A percentile compares a stretch with the other conserved stretches of the same genome.
Conservation (phyloP, 1,140 invertebrate species). For the Drosophila kepulauana region DNA sequence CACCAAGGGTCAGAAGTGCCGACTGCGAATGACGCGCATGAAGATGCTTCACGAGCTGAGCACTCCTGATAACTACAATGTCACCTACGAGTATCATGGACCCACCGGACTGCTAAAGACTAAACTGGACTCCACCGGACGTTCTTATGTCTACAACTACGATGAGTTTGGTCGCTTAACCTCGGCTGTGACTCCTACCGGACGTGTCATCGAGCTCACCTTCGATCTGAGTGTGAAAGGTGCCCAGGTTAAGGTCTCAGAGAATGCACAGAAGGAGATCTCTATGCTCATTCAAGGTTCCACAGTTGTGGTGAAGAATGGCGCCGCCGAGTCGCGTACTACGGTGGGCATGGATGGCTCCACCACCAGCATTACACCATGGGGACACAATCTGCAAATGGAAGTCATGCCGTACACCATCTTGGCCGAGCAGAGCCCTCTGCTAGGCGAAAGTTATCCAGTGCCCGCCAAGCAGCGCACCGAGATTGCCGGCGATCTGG, state of each 20-base stretch:
- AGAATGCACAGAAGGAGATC: conserved; percentile 92
- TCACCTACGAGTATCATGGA: conserved; percentile 96
- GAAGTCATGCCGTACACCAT: conserved; percentile 94
- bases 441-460: conserved; percentile 94
- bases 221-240: conserved; percentile 96
- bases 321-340: conserved; percentile 92
- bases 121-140: conserved; percentile 94
- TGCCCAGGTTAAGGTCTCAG: conserved; percentile 93
- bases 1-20: conserved; percentile 96
- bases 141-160: conserved; percentile 97
- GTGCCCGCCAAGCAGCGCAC: conserved; percentile 95
- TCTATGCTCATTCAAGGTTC: conserved; percentile 95
- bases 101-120: conserved; percentile 94
- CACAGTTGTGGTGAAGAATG: conserved; percentile 92
- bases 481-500: conserved; percentile 94
- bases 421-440: conserved; percentile 92
- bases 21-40: conserved; percentile 94
- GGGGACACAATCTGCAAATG: conserved; percentile 93
- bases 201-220: conserved; percentile 92
- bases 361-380: conserved; percentile 91
- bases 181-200: conserved; percentile 96
- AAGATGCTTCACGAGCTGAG: conserved; percentile 94
- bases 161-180: conserved; percentile 97
- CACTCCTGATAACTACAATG: conserved; percentile 96
- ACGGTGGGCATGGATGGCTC: conserved; percentile 93